These are phyloP conservation scores for Anguilla megastoma DNA, from an alignment of 2,797 vertebrate species.

Conservation along the genomic window DNA sequence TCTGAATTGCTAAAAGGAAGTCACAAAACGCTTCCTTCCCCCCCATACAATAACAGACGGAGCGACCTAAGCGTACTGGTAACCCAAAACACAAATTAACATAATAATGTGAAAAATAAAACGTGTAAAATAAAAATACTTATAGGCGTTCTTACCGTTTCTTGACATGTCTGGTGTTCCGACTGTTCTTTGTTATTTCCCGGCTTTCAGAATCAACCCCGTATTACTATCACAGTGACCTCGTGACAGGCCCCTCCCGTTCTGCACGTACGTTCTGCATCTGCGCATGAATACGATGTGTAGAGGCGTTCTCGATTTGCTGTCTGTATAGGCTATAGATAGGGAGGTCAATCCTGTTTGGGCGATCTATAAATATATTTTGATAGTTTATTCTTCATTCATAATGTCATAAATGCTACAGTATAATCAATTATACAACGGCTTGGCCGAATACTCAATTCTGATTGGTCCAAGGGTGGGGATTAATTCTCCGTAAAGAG, in stretches of 20 bases:
- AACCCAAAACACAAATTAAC: not conserved
- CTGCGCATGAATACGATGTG: conserved; percentile 33
- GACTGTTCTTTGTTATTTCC: conserved; percentile 20
- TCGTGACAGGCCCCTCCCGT: conserved; percentile 39
- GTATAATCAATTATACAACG: too few species aligned
- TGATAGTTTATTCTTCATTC: too few species aligned
- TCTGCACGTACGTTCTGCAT: conserved; percentile 27
- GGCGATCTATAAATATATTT: too few species aligned
- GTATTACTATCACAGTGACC: not conserved
- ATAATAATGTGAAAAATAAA: conserved; percentile 30
- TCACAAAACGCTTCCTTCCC: conserved; percentile 2
- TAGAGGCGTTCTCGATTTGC: conserved; percentile 2
- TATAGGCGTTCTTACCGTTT: conserved; percentile 14
- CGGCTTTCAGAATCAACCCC: not conserved
- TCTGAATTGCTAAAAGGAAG: not conserved
- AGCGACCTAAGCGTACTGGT: not conserved
- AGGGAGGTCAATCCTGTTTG: too few species aligned
- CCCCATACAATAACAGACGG: not conserved
- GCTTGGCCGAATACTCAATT: too few species aligned
- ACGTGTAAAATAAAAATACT: not conserved
- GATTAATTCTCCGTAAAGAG: too few species aligned
- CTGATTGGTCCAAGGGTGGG: too few species aligned
- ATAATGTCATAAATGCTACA: too few species aligned
- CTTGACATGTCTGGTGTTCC: conserved; percentile 16
- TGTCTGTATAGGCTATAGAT: too few species aligned